Evolutionary conservation across 2,113 vertebrate species (phyloP), one percentile per base, ranked within the genome.

Genomic region (Apteryx mantelli): DNA sequence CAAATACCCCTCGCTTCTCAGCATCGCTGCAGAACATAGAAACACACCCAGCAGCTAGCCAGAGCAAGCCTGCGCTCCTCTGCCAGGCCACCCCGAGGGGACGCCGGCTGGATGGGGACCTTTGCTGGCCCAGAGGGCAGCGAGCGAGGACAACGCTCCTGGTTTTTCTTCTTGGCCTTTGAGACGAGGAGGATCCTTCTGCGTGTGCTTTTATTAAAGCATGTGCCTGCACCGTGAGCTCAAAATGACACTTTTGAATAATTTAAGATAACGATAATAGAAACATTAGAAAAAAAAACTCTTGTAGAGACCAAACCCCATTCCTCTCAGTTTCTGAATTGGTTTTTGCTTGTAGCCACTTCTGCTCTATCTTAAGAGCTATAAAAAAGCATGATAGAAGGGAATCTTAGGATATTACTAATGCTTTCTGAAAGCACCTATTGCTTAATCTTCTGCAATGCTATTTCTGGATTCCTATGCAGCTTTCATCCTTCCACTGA

Each of bases 221-320:
- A 14, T 46, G 71, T 78, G 87, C 94, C 79, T 77, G 75, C 75
- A 83, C 89, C 3, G 1, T 38, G 75, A 95, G 96, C 85, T 83
- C 94, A 89, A 93, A 95, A 96, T 83, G 97, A 94, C 89, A 93
- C 94, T 94, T 97, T 63, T 95, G 90, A 96, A 97, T 97, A 93
- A 95, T 93, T 96, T 91, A 93, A 94, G 93, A 95, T 96, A 96
- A 93, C 30, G 71, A 97, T 96, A 97, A 97, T 94, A 95, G 95
- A 95, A 95, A 86, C 88, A 93, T 87, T 83, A 82, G 91, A 95
- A 96, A 89, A 94, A 94, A 95, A 92, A 91, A 73, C 66, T 85
- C 91, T 96, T 10, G 0, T 32, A 71, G 87, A 95, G 93, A 91
- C 93, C 87, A 86, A 93, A 82, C 96, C 82, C 12, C 0, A 80